phyloP scores from a whole-genome alignment of 2,888 invertebrate species.

The Dryococelus australis region DNA sequence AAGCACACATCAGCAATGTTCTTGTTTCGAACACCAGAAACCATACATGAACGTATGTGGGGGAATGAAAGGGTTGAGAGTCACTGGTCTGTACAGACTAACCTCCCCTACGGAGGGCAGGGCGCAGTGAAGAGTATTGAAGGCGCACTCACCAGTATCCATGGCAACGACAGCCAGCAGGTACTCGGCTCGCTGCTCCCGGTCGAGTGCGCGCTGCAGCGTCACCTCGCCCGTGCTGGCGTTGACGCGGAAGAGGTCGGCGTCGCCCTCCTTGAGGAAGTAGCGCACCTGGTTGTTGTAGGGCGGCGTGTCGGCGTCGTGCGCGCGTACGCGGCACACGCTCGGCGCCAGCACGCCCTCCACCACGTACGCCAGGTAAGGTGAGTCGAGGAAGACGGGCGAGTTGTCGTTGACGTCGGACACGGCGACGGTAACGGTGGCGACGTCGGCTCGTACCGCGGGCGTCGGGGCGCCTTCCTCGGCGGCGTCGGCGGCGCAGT shows the following conservation, averaged over 20 bases:
- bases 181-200: slow-evolving; percentile 85
- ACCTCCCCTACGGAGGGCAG: no score
- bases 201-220: slow-evolving; percentile 80
- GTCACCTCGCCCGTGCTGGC: slow-evolving; percentile 91
- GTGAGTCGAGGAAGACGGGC: slow-evolving; percentile 93
- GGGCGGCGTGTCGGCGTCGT: slow-evolving; percentile 90
- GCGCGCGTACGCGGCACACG: slow-evolving; percentile 77
- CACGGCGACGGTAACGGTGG: slow-evolving; percentile 74
- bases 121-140: no score
- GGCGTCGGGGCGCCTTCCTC: slow-evolving; percentile 58
- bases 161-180: slow-evolving; percentile 87
- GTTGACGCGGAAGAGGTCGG: slow-evolving; percentile 89
- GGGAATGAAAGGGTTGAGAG: no score
- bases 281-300: slow-evolving; percentile 91
- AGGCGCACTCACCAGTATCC: slow-evolving; percentile 82
- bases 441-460: slow-evolving; percentile 71
- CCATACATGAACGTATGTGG: no score
- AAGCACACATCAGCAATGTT: no score
- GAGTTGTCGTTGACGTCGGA: slow-evolving; percentile 94
- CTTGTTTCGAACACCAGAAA: no score
- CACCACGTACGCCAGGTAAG: slow-evolving; percentile 91
- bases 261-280: slow-evolving; percentile 92
- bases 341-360: slow-evolving; percentile 85
- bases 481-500: slow-evolving; percentile 77
- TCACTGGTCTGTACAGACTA: no score